Base-by-base conservation (phyloP, 2,888 invertebrate species). In the Synanthedon tipuliformis region DNA sequence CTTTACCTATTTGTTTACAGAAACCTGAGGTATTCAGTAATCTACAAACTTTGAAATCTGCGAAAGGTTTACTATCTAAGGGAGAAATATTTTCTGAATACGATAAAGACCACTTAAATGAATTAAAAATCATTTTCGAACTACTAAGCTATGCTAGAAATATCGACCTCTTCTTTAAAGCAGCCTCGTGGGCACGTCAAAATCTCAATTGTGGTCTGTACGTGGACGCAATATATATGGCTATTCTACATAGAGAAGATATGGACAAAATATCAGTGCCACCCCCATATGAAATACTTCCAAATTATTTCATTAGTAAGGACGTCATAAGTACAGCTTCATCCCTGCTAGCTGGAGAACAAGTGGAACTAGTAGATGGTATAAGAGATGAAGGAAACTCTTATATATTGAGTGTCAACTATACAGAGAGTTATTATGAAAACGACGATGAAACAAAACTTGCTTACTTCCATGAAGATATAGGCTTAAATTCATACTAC, bases 401-500 rank as follows among this genome's bases (percentile, higher is more conserved):
- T 4, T 87, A 81, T 54, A 68, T 74, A 50, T 59, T 87, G 40
- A 75, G 79, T 55, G 73, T 80, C 34, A 81, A 85, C 61, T 87
- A 87, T 52, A 86, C 87, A 51, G 61, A 68, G 13, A 69, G 81
- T 55, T 78, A 81, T 56, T 73, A 71, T 52, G 76, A 81, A 45
- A 77, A 81, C 48, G 70, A 78, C 57, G 74, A 84, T n/a, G 91
- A 92, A 59, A 85, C 88, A 56, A 89, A 89, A 62, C 62, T 93
- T 53, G 88, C 90, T 50, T 93, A 93, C 72, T 93, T 92, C 74
- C 89, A 89, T n/a, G 92, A 93, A 74, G 93, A 93, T 66, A 77
- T 93, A 54, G 92, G 91, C 51, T 78, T 92, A 57, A 93, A 92
- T 71, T 72, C 89, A 0, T 92, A 87, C 75, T 92, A 92, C 78